Conservation (phyloP, 2,113 vertebrate species). For the Phaethornis superciliosus region DNA sequence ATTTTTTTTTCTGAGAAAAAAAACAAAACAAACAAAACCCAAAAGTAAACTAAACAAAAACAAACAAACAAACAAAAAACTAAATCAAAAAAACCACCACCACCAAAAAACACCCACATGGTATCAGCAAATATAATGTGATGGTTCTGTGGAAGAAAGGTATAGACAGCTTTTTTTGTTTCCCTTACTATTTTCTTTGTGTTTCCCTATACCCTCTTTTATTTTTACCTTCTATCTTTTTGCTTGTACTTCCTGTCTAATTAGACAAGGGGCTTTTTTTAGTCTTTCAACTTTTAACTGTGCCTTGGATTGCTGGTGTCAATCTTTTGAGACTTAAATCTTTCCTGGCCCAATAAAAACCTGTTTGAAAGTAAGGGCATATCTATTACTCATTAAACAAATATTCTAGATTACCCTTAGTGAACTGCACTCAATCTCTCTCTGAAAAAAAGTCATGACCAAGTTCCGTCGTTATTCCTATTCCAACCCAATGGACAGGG, state of each 20-base stretch:
- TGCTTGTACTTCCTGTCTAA: background rate
- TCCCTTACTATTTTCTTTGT: background rate
- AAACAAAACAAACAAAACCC: too few relatives aligned
- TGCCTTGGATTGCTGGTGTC: background rate
- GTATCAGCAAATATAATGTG: background rate
- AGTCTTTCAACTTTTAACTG: background rate
- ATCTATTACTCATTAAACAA: background rate
- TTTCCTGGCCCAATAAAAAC: background rate
- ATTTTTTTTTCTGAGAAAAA: too few relatives aligned
- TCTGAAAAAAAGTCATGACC: background rate
- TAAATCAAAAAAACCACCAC: too few relatives aligned
- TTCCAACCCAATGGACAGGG: background rate
- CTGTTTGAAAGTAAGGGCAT: background rate
- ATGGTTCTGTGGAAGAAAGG: background rate
- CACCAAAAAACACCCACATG: too few relatives aligned
- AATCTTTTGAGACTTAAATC: background rate
- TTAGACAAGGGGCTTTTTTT: background rate
- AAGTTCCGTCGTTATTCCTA: background rate
- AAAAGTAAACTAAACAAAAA: too few relatives aligned
- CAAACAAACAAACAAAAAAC: too few relatives aligned
- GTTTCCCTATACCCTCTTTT: background rate
- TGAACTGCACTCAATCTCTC: background rate
- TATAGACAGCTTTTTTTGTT: background rate
- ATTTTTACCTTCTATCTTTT: background rate
- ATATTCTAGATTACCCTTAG: background rate